A percentile compares a stretch with the other conserved stretches of the same genome.
Evolutionary conservation across 2,797 vertebrate species (phyloP).

Genomic region (Carcharodon carcharias): DNA sequence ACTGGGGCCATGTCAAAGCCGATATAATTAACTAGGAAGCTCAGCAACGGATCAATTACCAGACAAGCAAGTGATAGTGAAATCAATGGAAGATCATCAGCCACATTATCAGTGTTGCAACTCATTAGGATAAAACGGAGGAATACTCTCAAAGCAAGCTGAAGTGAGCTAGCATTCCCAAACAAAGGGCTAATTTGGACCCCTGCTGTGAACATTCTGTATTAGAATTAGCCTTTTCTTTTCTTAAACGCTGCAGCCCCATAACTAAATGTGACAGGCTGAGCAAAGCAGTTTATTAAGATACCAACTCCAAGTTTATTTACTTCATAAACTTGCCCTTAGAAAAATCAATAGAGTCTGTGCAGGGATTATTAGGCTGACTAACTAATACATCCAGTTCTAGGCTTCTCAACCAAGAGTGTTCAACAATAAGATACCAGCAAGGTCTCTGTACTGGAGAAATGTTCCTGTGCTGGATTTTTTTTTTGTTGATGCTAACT

Average conservation of each 20-base stretch:
- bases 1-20: conserved; percentile 93
- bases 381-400: conserved; percentile 76
- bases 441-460: background rate
- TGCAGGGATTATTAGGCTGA: conserved; percentile 74
- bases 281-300: conserved; percentile 77
- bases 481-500: background rate
- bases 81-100: conserved; percentile 99
- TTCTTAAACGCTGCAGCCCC: conserved; percentile 64
- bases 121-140: conserved; percentile 99
- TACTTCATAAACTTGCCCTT: conserved; percentile 80
- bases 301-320: conserved; percentile 79
- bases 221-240: conserved; percentile 69
- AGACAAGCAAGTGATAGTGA: conserved; percentile 99
- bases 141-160: conserved; percentile 77
- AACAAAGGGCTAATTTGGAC: conserved; percentile 80
- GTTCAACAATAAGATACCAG: conserved; percentile 53
- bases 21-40: conserved; percentile 99
- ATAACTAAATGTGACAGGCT: conserved; percentile 76
- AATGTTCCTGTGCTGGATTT: background rate
- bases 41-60: conserved; percentile 99
- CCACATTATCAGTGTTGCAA: conserved; percentile 99
- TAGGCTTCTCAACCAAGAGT: conserved; percentile 59
- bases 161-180: conserved; percentile 74
- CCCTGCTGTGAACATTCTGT: conserved; percentile 80
- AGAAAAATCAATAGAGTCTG: conserved; percentile 74